These are phyloP conservation scores for Montipora sp. DNA, from an alignment of 64 coral and sea anemone genomes.

Conservation along the genomic window DNA sequence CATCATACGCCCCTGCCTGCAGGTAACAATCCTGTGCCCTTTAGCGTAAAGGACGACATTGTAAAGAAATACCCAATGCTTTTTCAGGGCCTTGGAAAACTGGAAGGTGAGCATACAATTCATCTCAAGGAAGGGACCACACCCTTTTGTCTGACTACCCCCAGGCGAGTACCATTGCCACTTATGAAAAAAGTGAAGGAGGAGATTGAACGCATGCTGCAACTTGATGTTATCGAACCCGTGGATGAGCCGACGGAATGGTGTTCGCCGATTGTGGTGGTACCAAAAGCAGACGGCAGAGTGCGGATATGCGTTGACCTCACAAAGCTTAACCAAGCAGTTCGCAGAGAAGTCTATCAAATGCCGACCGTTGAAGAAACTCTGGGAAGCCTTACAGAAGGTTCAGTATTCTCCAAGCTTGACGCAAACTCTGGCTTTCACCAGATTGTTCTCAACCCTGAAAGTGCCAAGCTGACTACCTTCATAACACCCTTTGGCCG, in stretches of 20 bases:
- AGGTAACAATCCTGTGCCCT: not conserved
- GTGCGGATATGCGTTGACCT: not conserved
- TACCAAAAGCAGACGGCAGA: not conserved
- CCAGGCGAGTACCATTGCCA: too few species aligned
- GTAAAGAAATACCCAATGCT: constrained; percentile 21
- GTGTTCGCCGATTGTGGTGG: constrained; percentile 26
- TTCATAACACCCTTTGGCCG: not conserved
- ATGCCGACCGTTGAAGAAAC: constrained; percentile 22
- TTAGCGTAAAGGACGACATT: not conserved
- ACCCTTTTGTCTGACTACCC: not conserved
- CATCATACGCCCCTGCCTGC: not conserved
- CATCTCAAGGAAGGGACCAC: constrained; percentile 13
- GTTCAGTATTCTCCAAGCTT: not conserved
- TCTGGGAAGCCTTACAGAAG: not conserved
- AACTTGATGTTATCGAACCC: not conserved
- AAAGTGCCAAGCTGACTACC: not conserved
- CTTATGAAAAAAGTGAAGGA: not conserved
- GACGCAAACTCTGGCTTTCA: not conserved
- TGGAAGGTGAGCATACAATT: constrained; percentile 14
- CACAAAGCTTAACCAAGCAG: constrained; percentile 2
- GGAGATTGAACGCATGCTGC: not conserved
- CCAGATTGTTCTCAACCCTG: not conserved
- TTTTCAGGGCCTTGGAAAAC: constrained; percentile 31
- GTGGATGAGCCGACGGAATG: constrained; percentile 4
- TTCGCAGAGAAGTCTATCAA: constrained; percentile 7